Base-by-base conservation (phyloP, 2,888 invertebrate genomes). In the Julus scanicus region DNA sequence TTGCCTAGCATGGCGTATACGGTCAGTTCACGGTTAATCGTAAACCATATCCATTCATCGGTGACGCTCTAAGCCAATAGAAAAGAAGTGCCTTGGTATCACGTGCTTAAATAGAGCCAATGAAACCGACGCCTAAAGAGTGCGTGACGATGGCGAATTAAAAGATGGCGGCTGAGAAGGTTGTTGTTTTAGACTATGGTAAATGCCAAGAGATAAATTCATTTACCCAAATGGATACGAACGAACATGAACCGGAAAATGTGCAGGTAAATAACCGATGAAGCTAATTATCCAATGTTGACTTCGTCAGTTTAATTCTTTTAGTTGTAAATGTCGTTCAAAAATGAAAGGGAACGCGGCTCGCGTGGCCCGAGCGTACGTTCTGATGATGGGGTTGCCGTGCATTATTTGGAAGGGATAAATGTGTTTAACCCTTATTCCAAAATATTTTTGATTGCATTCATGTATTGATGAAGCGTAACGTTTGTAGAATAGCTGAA, bases 91-190 rank as follows among this genome's bases (percentile, higher is more conserved):
- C 71, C 71, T 20, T 71, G 71, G 20, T n/a, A n/a, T 71, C 71
- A 71, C 71, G 71, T 71, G 71, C 20, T 71, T 8, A 71, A 20
- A 9, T 29, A 1, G 3, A 71, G 6, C 71, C 71, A 71, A 71
- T 71, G 20, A 71, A 71, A 5, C 8, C n/a, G 20, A 4, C 2
- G 20, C 20, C 40, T 3, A 44, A 1, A 8, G 86, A 20, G 53
- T 86, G 86, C 86, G 86, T 86, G 86, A 49, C 86, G 57, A 53
- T 86, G 44, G 86, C n/a, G n/a, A 53, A 15, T 49, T 86, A 86
- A 86, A 86, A 86, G 39, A 86, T 86, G 86, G 86, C 86, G 20
- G 86, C 48, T 48, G 39, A 39, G 86, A 39, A 48, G 48, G 57
- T 57, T 53, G 86, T 86, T 86, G 85, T 85, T 85, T 49, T 85